Evolutionary conservation across 2,888 invertebrate species (phyloP).

Genomic region (Protodeltote pygarga): DNA sequence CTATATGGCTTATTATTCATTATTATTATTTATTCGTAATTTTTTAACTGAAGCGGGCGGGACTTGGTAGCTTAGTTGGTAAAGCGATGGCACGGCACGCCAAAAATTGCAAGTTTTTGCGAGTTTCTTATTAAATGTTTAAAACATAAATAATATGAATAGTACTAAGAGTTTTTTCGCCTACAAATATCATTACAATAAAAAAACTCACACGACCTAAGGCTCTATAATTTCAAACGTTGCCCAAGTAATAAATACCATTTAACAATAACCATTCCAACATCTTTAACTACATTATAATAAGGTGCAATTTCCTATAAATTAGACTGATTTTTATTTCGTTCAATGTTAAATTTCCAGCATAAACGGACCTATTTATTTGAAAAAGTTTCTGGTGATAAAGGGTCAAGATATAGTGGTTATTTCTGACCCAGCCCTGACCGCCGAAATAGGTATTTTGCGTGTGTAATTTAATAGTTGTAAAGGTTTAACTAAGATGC

Average conservation of each 20-base stretch:
- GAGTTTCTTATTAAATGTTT: not conserved
- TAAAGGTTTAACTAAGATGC: constrained; percentile 50
- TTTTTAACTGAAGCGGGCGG: no score
- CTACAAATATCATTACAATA: constrained; percentile 20
- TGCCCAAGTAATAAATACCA: constrained; percentile 28
- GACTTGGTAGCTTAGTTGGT: no score
- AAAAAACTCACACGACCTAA: constrained; percentile 16
- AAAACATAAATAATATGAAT: not conserved
- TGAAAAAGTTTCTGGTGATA: not conserved
- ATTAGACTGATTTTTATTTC: constrained; percentile 41
- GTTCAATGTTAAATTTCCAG: constrained; percentile 37
- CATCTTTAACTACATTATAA: constrained; percentile 36
- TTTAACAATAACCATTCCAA: constrained; percentile 29
- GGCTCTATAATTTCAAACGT: constrained; percentile 31
- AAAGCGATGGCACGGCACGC: no score
- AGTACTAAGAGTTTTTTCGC: constrained; percentile 2
- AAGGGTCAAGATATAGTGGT: constrained; percentile 48
- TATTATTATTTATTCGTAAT: no score
- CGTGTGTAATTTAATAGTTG: constrained; percentile 69
- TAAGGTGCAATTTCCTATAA: constrained; percentile 56
- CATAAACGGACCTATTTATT: constrained; percentile 40
- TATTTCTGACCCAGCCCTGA: constrained; percentile 67
- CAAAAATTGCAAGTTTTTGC: no score
- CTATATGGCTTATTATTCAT: no score
- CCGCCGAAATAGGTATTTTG: constrained; percentile 74